Evolutionary conservation across 2,113 vertebrate species (phyloP).

Genomic region (Ovis aries): DNA sequence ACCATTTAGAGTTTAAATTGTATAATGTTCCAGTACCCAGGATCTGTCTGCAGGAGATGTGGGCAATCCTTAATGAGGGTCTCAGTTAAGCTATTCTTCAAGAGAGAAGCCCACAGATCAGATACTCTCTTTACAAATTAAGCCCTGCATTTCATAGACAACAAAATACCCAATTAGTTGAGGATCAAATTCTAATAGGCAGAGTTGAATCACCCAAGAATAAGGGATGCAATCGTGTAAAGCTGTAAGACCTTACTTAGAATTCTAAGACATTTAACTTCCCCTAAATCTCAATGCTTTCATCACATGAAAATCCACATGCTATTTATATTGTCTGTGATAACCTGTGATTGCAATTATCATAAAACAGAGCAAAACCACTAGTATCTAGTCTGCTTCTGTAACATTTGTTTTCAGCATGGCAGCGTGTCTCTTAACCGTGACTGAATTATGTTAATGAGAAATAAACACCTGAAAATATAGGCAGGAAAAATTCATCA

Average conservation of each 20-base stretch:
- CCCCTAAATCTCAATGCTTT: constrained; percentile 19
- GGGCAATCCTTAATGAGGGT: background rate
- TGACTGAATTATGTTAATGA: constrained; percentile 22
- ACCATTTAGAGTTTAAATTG: constrained; percentile 41
- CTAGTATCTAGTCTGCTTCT: constrained; percentile 17
- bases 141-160: constrained; percentile 23
- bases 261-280: constrained; percentile 26
- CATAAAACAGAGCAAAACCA: constrained; percentile 20
- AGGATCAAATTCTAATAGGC: constrained; percentile 26
- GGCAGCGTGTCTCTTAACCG: background rate
- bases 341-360: constrained; percentile 34
- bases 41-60: constrained; percentile 19
- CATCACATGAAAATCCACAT: constrained; percentile 22
- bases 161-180: background rate
- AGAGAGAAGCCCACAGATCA: background rate
- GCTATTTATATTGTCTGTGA: constrained; percentile 28
- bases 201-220: background rate
- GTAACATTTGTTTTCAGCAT: background rate
- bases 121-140: background rate
- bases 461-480: constrained; percentile 21
- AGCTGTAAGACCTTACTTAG: background rate
- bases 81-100: constrained; percentile 6
- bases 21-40: background rate
- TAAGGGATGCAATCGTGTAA: background rate
- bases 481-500: background rate